Conservation (phyloP, 2,888 invertebrate species). For the Cephus pulcher region DNA sequence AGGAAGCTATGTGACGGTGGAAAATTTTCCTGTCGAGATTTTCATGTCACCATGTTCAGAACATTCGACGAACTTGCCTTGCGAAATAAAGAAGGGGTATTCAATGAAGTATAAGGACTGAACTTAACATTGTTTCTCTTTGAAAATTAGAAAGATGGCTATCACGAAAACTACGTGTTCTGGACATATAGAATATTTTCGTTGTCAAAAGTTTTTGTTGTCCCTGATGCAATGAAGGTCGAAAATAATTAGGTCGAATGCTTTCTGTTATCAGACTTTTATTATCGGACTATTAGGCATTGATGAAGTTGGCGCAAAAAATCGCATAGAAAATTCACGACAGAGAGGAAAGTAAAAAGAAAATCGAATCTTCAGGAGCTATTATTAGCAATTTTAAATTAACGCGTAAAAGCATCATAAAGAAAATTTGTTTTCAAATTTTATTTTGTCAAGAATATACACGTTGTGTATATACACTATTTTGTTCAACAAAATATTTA, state of each 20-base stretch:
- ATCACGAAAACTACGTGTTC: neutral
- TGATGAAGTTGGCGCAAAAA: neutral
- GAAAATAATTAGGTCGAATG: neutral
- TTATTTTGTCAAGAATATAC: no score
- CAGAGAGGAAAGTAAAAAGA: neutral
- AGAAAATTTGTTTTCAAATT: no score
- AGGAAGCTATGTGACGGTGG: no score
- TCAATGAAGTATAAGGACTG: neutral
- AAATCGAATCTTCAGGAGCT: neutral
- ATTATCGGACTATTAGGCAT: neutral
- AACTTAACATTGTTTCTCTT: neutral
- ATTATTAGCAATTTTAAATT: neutral
- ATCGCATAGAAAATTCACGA: neutral
- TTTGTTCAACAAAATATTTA: no score
- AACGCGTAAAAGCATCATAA: neutral
- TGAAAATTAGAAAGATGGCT: neutral
- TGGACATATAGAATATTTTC: neutral
- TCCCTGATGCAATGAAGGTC: neutral
- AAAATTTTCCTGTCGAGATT: no score
- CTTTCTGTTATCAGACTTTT: neutral
- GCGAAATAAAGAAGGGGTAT: neutral
- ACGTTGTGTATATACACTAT: no score
- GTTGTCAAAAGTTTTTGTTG: neutral
- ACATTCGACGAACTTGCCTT: neutral
- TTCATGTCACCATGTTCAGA: no score